A percentile compares a stretch with the other conserved stretches of the same genome.
Conservation (phyloP, 2,888 invertebrate genomes). For the Callyntrura guangdongensis region DNA sequence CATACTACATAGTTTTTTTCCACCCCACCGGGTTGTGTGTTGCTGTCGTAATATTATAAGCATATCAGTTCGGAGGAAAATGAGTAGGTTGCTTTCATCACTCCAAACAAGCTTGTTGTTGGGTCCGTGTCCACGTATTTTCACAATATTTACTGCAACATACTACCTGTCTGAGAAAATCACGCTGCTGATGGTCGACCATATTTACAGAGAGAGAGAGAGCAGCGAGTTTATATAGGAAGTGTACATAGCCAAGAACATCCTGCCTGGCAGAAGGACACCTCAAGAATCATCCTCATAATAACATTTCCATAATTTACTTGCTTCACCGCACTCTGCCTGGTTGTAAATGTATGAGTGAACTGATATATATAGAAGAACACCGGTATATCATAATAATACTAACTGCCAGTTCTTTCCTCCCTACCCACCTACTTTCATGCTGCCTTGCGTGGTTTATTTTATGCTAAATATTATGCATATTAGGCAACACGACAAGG, state of each 20-base stretch:
- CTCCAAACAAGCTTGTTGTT: not conserved
- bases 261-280: not conserved
- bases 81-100: not conserved
- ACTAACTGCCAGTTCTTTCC: not conserved
- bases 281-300: constrained; percentile 12
- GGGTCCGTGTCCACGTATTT: not conserved
- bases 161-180: constrained; percentile 19
- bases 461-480: constrained; percentile 32
- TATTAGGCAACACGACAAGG: constrained; percentile 29
- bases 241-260: not conserved
- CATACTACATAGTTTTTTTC: not conserved
- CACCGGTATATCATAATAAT: not conserved
- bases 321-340: not conserved
- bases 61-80: not conserved
- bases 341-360: not conserved
- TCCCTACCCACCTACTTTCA: not conserved
- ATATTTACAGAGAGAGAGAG: not conserved
- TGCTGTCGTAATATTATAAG: not conserved
- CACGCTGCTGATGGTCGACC: constrained; percentile 27
- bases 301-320: constrained; percentile 51
- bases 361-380: too few relatives aligned
- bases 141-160: not conserved
- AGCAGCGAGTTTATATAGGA: not conserved
- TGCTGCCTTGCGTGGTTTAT: not conserved
- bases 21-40: not conserved